Evolutionary conservation across 2,797 vertebrate species (phyloP).

Genomic region (Orestias chungarensis): DNA sequence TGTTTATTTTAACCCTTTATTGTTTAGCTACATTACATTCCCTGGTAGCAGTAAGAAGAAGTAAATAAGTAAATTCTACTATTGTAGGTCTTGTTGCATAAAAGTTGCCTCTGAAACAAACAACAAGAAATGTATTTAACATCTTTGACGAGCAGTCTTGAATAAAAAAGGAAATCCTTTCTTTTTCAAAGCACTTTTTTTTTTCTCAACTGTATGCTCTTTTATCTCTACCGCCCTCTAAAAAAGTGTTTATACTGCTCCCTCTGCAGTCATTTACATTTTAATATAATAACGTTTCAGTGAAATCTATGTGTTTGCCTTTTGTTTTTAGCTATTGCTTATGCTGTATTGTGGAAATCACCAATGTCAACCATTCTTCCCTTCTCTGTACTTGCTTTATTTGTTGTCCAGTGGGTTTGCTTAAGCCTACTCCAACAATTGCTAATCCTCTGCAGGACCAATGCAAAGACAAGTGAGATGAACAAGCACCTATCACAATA

Average conservation of each 20-base stretch:
- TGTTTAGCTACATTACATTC: no score
- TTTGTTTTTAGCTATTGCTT: not conserved
- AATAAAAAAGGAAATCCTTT: not conserved
- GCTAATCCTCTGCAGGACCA: not conserved
- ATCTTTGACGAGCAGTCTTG: not conserved
- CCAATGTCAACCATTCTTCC: not conserved
- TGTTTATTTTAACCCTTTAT: no score
- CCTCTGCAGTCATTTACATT: not conserved
- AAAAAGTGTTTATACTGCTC: not conserved
- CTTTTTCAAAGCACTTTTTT: not conserved
- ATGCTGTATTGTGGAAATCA: not conserved
- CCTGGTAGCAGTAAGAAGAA: not conserved
- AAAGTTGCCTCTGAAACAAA: not conserved
- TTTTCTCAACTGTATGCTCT: not conserved
- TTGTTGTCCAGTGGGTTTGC: not conserved
- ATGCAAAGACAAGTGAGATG: not conserved
- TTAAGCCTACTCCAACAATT: not conserved
- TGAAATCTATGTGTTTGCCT: not conserved
- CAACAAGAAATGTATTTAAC: not conserved
- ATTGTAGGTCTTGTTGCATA: not conserved
- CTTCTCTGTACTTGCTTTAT: not conserved
- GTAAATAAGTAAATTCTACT: not conserved
- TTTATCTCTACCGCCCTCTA: not conserved
- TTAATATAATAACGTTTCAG: not conserved
- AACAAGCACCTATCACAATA: not conserved